Evolutionary conservation across 2,888 invertebrate species (phyloP), one percentile per base, ranked within the genome.

Genomic region (Branchellion lobata): DNA sequence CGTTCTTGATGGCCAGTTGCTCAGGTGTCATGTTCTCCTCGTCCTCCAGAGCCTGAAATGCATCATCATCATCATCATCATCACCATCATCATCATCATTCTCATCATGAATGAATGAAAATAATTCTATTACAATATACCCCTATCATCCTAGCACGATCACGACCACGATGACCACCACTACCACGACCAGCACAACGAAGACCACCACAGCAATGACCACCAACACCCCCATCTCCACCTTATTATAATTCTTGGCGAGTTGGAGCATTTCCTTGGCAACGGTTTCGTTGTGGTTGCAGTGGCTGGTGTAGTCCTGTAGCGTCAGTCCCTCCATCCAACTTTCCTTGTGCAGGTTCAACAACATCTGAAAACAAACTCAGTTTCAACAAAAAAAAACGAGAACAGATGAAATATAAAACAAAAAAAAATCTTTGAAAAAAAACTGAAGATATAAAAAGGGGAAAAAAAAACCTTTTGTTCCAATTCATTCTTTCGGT

Each of bases 11-110:
- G 29, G 97, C 99, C 88, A 99, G 89, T 88, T 99, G 98, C 88
- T 98, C 97, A 0, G 96, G 95, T 1, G 98, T 98, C 97, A 99
- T 97, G 88, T 96, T 97, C 86, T 99, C 98, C 88, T 99, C 99
- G 85, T 99, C 99, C 89, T 99, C 98, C 81, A 99, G 89, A 8
- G 98, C 94, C 91, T 92, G 83, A 31, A 27, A 5, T 21, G 27
- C 69, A 53, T 8, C 8, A 18, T n/a, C 77, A 61, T 21, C 24
- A 27, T 5, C 8, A 47, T n/a, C 3, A 31, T 5, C 71, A 29
- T 8, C 29, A n/a, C 29, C 5, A n/a, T 5, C n/a, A 33, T 2
- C 11, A 78, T 33, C 27, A 24, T 14, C 11, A 51, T 33, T 31
- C 31, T 27, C 51, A 51, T 24, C 78, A 78, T 21, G 18, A 5